Conservation (phyloP, 2,888 invertebrate species). For the Pollenia amentaria region DNA sequence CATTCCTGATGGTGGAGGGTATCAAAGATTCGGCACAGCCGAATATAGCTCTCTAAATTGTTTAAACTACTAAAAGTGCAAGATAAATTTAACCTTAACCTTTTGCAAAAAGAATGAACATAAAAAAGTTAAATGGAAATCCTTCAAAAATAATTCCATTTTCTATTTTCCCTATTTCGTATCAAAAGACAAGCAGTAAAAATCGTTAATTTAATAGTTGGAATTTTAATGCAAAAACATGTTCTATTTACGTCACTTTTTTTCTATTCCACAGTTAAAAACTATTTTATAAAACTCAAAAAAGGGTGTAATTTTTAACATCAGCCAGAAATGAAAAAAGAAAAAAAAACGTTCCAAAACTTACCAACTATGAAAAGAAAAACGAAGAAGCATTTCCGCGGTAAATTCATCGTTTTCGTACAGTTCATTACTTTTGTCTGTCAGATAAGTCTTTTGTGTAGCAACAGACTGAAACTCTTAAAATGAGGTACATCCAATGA, state of each 20-base stretch:
- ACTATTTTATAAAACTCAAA: constrained; percentile 5
- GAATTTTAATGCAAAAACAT: constrained; percentile 20
- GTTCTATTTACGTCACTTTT: background rate
- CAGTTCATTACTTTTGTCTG: constrained; percentile 71
- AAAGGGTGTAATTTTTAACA: constrained; percentile 35
- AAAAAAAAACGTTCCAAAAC: constrained; percentile 14
- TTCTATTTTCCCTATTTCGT: background rate
- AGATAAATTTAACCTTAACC: too few relatives aligned
- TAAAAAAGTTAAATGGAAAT: background rate
- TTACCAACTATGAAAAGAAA: constrained; percentile 24
- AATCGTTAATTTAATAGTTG: constrained; percentile 18
- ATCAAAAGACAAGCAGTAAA: constrained; percentile 7
- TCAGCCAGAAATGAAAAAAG: constrained; percentile 27
- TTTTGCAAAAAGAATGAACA: too few relatives aligned
- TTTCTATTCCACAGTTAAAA: background rate
- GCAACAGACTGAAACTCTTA: constrained; percentile 24
- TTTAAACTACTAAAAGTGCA: too few relatives aligned
- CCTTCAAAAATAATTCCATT: background rate
- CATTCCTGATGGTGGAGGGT: too few relatives aligned
- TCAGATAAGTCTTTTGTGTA: constrained; percentile 61
- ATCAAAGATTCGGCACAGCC: too few relatives aligned
- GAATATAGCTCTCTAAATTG: too few relatives aligned
- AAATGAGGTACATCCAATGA: background rate
- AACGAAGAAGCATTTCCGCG: constrained; percentile 42
- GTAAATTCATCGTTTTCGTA: constrained; percentile 65